phyloP scores from a whole-genome alignment of 2,888 invertebrate species.

The Dicycla oo region DNA sequence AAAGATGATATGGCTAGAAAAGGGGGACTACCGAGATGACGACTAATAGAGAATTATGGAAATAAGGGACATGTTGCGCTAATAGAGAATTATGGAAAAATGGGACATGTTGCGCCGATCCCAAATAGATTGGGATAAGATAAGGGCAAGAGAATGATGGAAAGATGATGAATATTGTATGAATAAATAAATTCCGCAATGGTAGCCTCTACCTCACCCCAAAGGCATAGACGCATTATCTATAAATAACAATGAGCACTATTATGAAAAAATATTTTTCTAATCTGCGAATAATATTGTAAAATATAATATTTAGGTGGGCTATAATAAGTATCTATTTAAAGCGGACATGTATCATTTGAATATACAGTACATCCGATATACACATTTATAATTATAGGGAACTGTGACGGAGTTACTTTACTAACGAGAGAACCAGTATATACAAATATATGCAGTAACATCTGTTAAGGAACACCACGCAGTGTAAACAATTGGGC shows the following conservation, averaged over 20 bases:
- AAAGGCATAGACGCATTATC: slow-evolving; percentile 61
- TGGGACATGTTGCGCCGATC: no score
- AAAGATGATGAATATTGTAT: no score
- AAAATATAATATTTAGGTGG: slow-evolving; percentile 84
- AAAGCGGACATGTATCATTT: slow-evolving; percentile 77
- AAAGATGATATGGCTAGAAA: no score
- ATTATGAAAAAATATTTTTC: slow-evolving; percentile 87
- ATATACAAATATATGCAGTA: slow-evolving; percentile 63
- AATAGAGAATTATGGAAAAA: no score
- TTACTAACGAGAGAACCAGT: slow-evolving; percentile 70
- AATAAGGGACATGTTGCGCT: no score
- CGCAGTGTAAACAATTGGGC: slow-evolving; percentile 50
- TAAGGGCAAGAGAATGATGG: no score
- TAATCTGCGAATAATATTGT: slow-evolving; percentile 85
- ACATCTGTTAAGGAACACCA: slow-evolving; percentile 48
- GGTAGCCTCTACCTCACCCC: slow-evolving; percentile 43
- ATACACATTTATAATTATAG: slow-evolving; percentile 70
- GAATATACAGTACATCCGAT: slow-evolving; percentile 78
- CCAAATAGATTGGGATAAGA: no score
- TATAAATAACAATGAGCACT: slow-evolving; percentile 81
- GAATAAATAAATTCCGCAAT: slow-evolving; percentile 9
- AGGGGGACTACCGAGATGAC: no score
- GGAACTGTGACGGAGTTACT: slow-evolving; percentile 76
- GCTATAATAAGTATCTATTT: slow-evolving; percentile 74
- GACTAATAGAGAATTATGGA: no score